Conservation (phyloP, 2,797 vertebrate species). For the Anguilla anguilla region DNA sequence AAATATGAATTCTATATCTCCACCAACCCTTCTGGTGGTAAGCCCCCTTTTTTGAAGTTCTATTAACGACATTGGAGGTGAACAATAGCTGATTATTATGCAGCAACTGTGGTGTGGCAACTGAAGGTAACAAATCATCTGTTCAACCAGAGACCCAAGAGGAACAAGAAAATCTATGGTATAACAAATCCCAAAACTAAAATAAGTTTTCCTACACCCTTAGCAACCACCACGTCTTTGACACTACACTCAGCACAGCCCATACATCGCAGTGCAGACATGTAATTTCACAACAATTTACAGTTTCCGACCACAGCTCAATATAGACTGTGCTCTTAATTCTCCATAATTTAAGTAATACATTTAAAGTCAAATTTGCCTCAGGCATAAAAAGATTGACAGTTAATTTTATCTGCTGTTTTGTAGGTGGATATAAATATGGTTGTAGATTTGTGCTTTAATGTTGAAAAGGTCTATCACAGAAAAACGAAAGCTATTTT, state of each 20-base stretch:
- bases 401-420: neutral
- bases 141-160: neutral
- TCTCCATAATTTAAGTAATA: neutral
- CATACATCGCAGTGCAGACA: neutral
- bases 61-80: neutral
- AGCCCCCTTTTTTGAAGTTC: neutral
- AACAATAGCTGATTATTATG: neutral
- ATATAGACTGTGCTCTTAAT: neutral
- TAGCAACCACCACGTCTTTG: neutral
- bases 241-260: neutral
- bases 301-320: neutral
- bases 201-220: neutral
- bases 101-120: neutral
- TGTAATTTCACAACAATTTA: neutral
- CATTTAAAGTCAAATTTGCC: neutral
- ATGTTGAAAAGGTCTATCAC: neutral
- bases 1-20: neutral
- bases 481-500: neutral
- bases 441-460: neutral
- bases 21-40: neutral
- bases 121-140: neutral
- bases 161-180: neutral
- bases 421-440: neutral
- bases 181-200: neutral
- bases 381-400: neutral